Conservation (phyloP, 2,113 vertebrate genomes). For the Syngnathus typhle region DNA sequence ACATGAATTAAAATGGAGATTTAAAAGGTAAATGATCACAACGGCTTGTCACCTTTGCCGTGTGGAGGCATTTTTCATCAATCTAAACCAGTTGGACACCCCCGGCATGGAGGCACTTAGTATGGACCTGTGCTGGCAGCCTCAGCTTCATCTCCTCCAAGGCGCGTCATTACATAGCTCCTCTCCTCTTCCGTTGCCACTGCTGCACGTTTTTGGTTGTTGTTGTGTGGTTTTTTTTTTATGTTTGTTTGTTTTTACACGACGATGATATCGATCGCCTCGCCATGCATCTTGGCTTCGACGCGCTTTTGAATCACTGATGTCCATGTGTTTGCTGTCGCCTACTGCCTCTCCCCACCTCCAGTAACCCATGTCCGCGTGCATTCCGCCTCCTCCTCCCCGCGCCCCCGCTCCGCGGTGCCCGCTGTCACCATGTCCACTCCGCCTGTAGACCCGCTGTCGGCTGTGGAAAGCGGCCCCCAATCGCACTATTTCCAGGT, state of each 20-base stretch:
- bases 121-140: slow-evolving; percentile 41
- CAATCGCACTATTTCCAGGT: slow-evolving; percentile 78
- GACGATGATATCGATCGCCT: slow-evolving; percentile 10
- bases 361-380: slow-evolving; percentile 59
- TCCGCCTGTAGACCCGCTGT: slow-evolving; percentile 71
- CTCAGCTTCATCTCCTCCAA: slow-evolving; percentile 12
- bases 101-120: slow-evolving; percentile 43
- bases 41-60: neutral
- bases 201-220: neutral
- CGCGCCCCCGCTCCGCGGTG: slow-evolving; percentile 64
- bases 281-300: neutral
- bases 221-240: neutral
- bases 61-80: neutral
- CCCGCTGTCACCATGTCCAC: slow-evolving; percentile 78
- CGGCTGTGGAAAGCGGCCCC: slow-evolving; percentile 68
- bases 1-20: neutral
- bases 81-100: slow-evolving; percentile 29
- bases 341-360: slow-evolving; percentile 37
- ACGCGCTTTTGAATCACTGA: slow-evolving; percentile 7
- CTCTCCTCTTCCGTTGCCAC: neutral
- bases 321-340: slow-evolving; percentile 50
- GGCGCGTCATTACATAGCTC: neutral
- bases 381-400: slow-evolving; percentile 53
- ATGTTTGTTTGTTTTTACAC: neutral
- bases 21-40: neutral